phyloP scores from a whole-genome alignment of 2,888 invertebrate genomes.

The Lamproptera curius region DNA sequence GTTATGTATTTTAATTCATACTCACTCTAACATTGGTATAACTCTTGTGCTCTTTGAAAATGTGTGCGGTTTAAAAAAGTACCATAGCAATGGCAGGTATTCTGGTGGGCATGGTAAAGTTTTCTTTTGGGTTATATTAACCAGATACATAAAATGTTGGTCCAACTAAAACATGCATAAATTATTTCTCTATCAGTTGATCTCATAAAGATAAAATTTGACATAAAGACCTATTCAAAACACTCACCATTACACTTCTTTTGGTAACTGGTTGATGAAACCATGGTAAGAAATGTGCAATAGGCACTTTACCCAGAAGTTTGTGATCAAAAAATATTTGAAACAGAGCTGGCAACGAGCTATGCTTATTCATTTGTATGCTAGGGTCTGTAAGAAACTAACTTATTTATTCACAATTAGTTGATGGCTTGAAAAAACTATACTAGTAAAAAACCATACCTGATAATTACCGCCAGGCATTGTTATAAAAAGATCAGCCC shows the following conservation, averaged over 20 bases:
- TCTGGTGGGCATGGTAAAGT: constrained; percentile 74
- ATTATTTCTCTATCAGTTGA: neutral
- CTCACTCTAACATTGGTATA: constrained; percentile 87
- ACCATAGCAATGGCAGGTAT: constrained; percentile 81
- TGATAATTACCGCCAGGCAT: constrained; percentile 79
- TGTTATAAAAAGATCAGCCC: constrained; percentile 80
- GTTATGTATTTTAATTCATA: constrained; percentile 28
- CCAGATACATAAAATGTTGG: constrained; percentile 78
- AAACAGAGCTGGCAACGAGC: constrained; percentile 79
- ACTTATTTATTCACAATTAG: constrained; percentile 39
- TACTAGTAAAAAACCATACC: constrained; percentile 54
- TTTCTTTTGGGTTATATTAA: constrained; percentile 81
- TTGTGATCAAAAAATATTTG: constrained; percentile 82
- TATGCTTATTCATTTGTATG: constrained; percentile 79
- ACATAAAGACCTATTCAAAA: constrained; percentile 5
- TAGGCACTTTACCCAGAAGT: constrained; percentile 79
- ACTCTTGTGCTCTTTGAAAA: constrained; percentile 77
- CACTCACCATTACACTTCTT: constrained; percentile 47
- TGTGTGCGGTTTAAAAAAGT: constrained; percentile 83
- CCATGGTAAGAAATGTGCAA: constrained; percentile 83
- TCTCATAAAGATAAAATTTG: neutral
- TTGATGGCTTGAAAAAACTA: too few species aligned
- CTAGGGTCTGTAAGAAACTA: constrained; percentile 77
- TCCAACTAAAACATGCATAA: constrained; percentile 68
- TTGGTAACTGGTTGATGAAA: constrained; percentile 48